Evolutionary conservation across 1,140 invertebrate genomes (phyloP), one percentile per base, ranked within the genome.

Genomic region (Conus ventricosus): DNA sequence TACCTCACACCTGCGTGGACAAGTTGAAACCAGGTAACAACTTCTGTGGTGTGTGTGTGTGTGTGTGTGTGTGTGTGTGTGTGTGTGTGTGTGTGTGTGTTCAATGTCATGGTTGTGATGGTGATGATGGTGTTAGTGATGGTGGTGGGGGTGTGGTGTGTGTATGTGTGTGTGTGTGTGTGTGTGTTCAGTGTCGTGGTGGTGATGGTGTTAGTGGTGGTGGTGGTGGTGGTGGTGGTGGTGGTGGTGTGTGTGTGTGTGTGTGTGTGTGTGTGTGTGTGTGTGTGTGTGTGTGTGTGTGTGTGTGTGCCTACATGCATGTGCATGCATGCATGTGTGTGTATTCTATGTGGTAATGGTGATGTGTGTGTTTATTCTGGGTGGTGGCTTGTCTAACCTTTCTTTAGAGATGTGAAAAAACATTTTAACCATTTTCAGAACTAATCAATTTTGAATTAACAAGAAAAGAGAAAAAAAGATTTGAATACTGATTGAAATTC

Each of bases 21-120:
- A 95, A 86, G 93, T 95, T 13, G 94, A 95, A 91, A 92, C 88
- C 53, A 94, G 93, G 94, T 94, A 91, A 23, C 67, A 20, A 17
- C 57, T 60, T 60, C 8, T 57, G 15, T 81, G 8, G 7, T 80
- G 10, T 54, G 51, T 75, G 23, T 51, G 23, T 15, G 6, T 51
- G 63, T 76, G 67, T 71, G 60, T 76, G 51, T 63, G n/a, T 78
- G 76, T 78, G 76, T 78, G 76, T 78, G 76, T 78, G 76, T 78
- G 76, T 78, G 76, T 39, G 76, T 78, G 76, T 51, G 25, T 78
- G 76, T 71, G 67, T 71, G 67, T 23, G 67, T 23, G 20, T 71
- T 63, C 11, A 1, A 4, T 63, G 17, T 63, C 39, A 39, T 39
- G 39, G 39, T 39, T 39, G 39, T 39, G 39, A 39, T 39, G 39